A percentile compares a stretch with the other conserved stretches of the same genome.
phyloP scores from a whole-genome alignment of 2,888 invertebrate species.

The Notodonta ziczac region DNA sequence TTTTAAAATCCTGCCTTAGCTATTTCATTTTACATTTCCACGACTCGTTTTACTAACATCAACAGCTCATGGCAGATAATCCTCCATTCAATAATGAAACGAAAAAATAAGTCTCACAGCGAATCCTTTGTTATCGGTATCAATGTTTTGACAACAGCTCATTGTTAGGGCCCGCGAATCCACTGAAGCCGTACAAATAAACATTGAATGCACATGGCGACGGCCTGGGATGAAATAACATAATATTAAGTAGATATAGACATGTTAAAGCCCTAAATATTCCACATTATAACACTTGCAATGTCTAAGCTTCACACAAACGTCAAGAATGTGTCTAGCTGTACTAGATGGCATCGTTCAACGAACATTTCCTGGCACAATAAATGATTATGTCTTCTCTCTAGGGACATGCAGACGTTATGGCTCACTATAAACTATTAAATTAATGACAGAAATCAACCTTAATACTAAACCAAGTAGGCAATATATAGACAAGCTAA shows the following conservation, averaged over 20 bases:
- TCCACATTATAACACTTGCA: background rate
- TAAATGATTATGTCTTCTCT: no score
- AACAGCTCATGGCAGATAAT: no score
- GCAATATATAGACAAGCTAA: background rate
- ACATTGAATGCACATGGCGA: background rate
- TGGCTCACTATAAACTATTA: no score
- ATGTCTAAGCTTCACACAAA: background rate
- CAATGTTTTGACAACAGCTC: constrained; percentile 27
- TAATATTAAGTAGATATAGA: background rate
- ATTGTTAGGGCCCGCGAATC: constrained; percentile 19
- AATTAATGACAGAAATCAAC: no score
- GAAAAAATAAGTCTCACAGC: constrained; percentile 15
- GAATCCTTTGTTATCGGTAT: constrained; percentile 23
- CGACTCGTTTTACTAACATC: background rate
- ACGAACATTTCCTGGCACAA: no score
- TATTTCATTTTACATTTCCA: no score
- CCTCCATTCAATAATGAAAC: background rate
- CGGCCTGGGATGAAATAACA: background rate
- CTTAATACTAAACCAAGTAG: no score
- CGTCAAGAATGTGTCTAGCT: no score
- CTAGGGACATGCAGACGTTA: no score
- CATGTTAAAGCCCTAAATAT: background rate
- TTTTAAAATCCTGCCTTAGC: no score
- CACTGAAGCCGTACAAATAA: constrained; percentile 1
- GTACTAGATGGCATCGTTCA: no score